Conservation (phyloP, 2,797 vertebrate genomes). For the Oreochromis mossambicus region DNA sequence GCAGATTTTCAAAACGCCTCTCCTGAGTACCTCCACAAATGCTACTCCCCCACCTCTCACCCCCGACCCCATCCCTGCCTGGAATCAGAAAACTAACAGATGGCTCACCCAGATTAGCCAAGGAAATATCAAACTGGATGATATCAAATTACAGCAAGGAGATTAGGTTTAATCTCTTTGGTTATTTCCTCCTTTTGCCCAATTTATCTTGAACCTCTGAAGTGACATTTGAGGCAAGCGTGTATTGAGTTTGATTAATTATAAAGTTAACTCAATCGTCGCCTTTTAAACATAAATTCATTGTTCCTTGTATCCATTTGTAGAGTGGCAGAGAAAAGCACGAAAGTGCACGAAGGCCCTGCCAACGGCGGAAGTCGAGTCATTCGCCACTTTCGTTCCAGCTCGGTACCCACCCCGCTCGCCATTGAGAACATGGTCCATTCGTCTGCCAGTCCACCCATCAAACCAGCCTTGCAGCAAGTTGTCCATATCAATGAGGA, state of each 20-base stretch:
- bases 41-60: background rate
- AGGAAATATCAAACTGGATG: conserved; percentile 69
- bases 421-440: conserved; percentile 80
- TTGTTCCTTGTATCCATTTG: background rate
- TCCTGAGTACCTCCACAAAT: conserved; percentile 17
- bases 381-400: conserved; percentile 81
- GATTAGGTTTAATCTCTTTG: conserved; percentile 66
- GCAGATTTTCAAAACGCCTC: conserved; percentile 17
- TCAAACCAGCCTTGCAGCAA: conserved; percentile 84
- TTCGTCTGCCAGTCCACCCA: conserved; percentile 70
- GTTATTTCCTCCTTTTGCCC: conserved; percentile 43
- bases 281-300: background rate
- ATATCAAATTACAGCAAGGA: conserved; percentile 61
- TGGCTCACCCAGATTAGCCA: conserved; percentile 70
- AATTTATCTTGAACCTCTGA: conserved; percentile 24
- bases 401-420: conserved; percentile 79
- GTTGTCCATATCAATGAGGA: conserved; percentile 82
- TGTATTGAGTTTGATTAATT: conserved; percentile 1
- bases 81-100: conserved; percentile 59
- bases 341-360: conserved; percentile 71
- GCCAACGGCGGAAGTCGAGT: conserved; percentile 65
- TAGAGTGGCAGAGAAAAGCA: conserved; percentile 81
- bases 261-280: conserved; percentile 1
- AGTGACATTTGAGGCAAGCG: conserved; percentile 16
- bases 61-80: background rate